These are phyloP conservation scores for Pseudocheirus occidentalis DNA, from an alignment of 2,797 vertebrate genomes.

Conservation along the genomic window DNA sequence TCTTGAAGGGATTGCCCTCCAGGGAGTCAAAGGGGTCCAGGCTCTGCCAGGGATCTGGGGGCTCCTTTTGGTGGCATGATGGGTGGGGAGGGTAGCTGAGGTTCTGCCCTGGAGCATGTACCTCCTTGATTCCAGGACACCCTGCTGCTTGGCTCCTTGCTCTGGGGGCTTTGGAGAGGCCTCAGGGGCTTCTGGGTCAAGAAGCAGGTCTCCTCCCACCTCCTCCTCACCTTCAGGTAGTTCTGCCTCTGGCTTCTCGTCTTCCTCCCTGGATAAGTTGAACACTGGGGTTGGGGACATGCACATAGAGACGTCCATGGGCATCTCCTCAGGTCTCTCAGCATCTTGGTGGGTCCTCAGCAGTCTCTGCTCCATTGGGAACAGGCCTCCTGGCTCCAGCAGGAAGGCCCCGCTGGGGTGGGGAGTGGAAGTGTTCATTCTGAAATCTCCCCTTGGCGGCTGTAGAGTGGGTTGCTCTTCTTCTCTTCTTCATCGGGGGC, in stretches of 20 bases:
- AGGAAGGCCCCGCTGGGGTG: conserved; percentile 85
- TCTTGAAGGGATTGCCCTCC: conserved; percentile 87
- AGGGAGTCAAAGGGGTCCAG: conserved; percentile 87
- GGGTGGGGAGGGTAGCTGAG: neutral
- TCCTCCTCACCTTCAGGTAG: neutral
- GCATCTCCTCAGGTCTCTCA: neutral
- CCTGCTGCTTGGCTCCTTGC: conserved; percentile 83
- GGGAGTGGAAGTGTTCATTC: conserved; percentile 89
- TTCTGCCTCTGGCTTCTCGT: conserved; percentile 65
- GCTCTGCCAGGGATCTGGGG: conserved; percentile 86
- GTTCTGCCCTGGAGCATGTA: conserved; percentile 79
- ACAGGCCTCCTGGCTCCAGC: conserved; percentile 80
- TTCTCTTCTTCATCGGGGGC: conserved; percentile 89
- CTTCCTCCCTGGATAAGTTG: conserved; percentile 69
- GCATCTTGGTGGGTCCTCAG: conserved; percentile 38
- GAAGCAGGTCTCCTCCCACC: neutral
- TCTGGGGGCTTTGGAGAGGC: conserved; percentile 63
- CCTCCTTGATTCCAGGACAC: conserved; percentile 34
- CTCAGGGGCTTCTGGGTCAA: conserved; percentile 77
- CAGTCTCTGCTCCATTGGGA: conserved; percentile 41
- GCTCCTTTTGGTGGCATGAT: conserved; percentile 78
- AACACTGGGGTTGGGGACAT: neutral
- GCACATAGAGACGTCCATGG: conserved; percentile 22
- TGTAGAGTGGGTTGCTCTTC: conserved; percentile 88
- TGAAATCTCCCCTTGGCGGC: conserved; percentile 91